Percentiles rank a stretch among this genome's conserved stretches.
phyloP scores from a whole-genome alignment of 2,888 invertebrate genomes.

The Drosophila anomalata region DNA sequence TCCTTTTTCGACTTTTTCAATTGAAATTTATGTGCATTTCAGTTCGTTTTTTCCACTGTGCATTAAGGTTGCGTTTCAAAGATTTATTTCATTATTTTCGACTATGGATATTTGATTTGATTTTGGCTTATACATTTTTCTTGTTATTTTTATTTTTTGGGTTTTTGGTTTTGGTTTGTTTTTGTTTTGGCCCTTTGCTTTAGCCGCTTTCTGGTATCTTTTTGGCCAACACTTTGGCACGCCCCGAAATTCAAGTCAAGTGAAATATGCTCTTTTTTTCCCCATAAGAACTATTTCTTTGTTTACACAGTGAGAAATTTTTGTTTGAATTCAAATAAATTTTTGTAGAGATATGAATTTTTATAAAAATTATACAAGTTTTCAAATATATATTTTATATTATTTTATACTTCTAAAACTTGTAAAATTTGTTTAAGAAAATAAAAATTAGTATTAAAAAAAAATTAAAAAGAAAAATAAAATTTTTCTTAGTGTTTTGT shows the following conservation, averaged over 20 bases:
- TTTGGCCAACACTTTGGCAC: constrained; percentile 47
- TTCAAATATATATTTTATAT: too few relatives aligned
- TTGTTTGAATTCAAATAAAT: not conserved
- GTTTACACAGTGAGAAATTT: constrained; percentile 6
- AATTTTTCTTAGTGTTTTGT: constrained; percentile 1
- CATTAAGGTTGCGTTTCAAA: constrained; percentile 8
- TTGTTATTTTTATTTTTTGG: not conserved
- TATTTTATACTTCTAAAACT: too few relatives aligned
- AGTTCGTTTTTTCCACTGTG: constrained; percentile 48
- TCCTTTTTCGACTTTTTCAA: constrained; percentile 18
- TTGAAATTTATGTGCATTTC: constrained; percentile 55
- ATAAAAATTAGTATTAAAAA: not conserved
- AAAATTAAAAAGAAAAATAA: not conserved
- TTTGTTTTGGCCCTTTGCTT: not conserved
- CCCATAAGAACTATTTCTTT: not conserved
- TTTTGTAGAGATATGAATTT: too few relatives aligned
- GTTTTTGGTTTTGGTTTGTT: not conserved
- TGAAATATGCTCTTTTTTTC: constrained; percentile 37
- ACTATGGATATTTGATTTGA: constrained; percentile 27
- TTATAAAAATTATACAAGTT: too few relatives aligned
- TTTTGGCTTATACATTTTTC: constrained; percentile 1
- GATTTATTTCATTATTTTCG: constrained; percentile 34
- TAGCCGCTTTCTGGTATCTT: not conserved
- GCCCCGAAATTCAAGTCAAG: constrained; percentile 61
- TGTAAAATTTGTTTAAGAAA: too few relatives aligned